phyloP scores from a whole-genome alignment of 2,113 vertebrate species.

The Axis porcinus region DNA sequence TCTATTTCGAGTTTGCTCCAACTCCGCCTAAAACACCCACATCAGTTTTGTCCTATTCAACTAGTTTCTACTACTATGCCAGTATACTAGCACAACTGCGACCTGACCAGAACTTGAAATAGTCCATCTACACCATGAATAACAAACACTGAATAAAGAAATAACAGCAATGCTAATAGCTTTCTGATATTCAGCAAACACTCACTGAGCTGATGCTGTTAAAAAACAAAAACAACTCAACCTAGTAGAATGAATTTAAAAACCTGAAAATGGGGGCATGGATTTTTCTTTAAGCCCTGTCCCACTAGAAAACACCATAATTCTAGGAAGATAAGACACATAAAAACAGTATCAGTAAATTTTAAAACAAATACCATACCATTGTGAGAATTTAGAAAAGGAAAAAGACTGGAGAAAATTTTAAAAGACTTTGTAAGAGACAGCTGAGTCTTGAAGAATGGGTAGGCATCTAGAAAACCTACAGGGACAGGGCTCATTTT shows the following conservation, averaged over 20 bases:
- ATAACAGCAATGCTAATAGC: not conserved
- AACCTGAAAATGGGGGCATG: not conserved
- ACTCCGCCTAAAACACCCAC: not conserved
- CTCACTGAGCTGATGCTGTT: not conserved
- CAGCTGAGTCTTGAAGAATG: not conserved
- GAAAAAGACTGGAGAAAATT: not conserved
- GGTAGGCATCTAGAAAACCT: not conserved
- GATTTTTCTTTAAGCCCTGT: not conserved
- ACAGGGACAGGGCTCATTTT: not conserved
- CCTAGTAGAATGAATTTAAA: not conserved
- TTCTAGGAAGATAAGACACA: not conserved
- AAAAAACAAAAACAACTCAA: not conserved
- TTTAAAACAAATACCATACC: not conserved
- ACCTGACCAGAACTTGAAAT: not conserved
- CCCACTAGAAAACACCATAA: not conserved
- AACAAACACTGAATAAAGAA: not conserved
- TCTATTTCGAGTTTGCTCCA: not conserved
- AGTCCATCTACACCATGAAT: not conserved
- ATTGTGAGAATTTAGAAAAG: not conserved
- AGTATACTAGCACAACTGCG: not conserved
- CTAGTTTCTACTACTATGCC: not conserved
- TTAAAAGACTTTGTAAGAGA: not conserved
- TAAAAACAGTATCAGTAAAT: not conserved
- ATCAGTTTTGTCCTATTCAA: not conserved
- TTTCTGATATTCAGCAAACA: not conserved